Conservation (phyloP, 2,113 vertebrate genomes). For the Tylochromis polylepis region DNA sequence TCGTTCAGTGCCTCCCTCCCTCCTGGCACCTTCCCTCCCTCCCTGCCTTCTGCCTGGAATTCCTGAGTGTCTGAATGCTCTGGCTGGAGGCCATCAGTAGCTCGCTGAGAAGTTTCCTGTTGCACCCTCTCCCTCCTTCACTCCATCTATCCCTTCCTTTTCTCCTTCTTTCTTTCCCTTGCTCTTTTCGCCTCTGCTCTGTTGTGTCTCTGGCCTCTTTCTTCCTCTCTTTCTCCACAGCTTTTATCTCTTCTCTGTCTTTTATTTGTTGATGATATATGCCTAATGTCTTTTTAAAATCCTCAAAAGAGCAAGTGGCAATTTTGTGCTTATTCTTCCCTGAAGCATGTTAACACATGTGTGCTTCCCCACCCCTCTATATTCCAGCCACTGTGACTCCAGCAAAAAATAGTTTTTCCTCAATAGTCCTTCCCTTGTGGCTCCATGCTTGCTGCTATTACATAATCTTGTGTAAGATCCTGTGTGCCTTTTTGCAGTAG, state of each 20-base stretch:
- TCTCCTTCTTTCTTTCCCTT: background rate
- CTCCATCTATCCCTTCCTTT: background rate
- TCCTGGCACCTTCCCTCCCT: conserved; percentile 41
- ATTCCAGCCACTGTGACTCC: background rate
- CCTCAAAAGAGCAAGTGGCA: background rate
- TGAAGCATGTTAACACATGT: background rate
- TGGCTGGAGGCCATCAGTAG: conserved; percentile 69
- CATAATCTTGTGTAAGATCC: conserved; percentile 39
- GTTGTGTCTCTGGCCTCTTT: background rate
- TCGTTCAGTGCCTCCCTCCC: conserved; percentile 33
- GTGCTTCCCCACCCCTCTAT: background rate
- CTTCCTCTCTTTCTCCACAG: background rate
- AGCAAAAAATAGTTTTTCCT: conserved; percentile 10
- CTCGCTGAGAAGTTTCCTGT: conserved; percentile 70
- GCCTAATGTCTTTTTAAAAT: background rate
- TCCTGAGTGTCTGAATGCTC: conserved; percentile 71
- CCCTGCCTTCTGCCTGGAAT: conserved; percentile 67
- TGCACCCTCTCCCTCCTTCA: conserved; percentile 27
- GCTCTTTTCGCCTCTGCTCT: background rate
- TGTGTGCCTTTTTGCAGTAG: background rate
- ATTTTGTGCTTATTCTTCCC: background rate
- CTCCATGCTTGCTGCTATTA: conserved; percentile 35
- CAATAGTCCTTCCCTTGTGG: conserved; percentile 12
- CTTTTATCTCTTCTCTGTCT: background rate
- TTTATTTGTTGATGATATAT: background rate